Evolutionary conservation across 2,888 invertebrate genomes (phyloP).

Genomic region (Diarsia rubi): DNA sequence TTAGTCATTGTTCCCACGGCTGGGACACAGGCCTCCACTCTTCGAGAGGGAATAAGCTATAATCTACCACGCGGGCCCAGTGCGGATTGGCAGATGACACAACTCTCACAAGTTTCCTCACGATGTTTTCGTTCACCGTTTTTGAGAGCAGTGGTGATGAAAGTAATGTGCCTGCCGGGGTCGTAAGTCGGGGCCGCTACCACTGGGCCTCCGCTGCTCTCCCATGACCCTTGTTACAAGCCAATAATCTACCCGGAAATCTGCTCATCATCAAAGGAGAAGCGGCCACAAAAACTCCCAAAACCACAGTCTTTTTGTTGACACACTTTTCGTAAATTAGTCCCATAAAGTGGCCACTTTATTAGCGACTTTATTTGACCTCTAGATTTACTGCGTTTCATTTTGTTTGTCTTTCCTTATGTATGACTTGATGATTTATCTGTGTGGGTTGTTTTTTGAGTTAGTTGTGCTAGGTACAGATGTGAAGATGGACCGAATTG

Average conservation of each 20-base stretch:
- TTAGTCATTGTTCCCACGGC: too few species aligned
- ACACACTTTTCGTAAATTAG: slow-evolving; percentile 46
- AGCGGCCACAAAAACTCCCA: not conserved
- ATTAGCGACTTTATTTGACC: slow-evolving; percentile 37
- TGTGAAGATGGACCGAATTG: not conserved
- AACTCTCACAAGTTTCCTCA: too few species aligned
- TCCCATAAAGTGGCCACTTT: slow-evolving; percentile 39
- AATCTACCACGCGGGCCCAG: too few species aligned
- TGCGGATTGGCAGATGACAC: too few species aligned
- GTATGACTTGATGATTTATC: slow-evolving; percentile 7
- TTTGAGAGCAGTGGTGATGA: too few species aligned
- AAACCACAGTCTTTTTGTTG: not conserved
- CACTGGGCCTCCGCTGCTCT: too few species aligned
- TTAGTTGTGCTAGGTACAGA: not conserved
- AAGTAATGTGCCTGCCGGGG: too few species aligned
- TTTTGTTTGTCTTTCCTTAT: slow-evolving; percentile 29
- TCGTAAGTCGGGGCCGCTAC: too few species aligned
- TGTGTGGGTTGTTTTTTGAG: not conserved
- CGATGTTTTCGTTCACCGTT: too few species aligned
- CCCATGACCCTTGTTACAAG: not conserved
- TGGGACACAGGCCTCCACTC: too few species aligned
- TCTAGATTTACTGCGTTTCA: slow-evolving; percentile 44
- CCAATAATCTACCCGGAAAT: not conserved
- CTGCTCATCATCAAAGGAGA: not conserved
- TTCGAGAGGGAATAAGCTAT: too few species aligned